phyloP scores from a whole-genome alignment of 1,140 invertebrate genomes.

The Macrocentrus cingulum region DNA sequence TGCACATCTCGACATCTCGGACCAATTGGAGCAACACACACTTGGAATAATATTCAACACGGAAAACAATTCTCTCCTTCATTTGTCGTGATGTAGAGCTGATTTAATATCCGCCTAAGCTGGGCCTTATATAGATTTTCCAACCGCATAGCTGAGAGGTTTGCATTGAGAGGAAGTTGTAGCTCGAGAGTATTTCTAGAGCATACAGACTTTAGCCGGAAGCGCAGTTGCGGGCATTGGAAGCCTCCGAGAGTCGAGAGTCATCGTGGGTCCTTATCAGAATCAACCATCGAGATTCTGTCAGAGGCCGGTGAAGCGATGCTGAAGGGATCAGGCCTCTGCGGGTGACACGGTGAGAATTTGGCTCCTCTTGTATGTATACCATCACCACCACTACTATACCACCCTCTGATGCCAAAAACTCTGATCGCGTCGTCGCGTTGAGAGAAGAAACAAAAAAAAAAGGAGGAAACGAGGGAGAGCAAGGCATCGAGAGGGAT shows the following conservation, averaged over 20 bases:
- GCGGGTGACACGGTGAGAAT: slow-evolving; percentile 19
- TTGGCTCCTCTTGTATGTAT: not conserved
- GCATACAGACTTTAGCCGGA: not conserved
- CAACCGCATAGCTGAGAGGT: too few relatives aligned
- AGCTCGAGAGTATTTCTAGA: not conserved
- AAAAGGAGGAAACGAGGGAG: slow-evolving; percentile 31
- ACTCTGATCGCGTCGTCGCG: slow-evolving; percentile 1
- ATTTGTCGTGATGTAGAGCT: too few relatives aligned
- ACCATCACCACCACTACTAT: too few relatives aligned
- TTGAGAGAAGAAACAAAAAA: slow-evolving; percentile 15
- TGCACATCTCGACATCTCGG: too few relatives aligned
- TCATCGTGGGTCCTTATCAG: slow-evolving; percentile 5
- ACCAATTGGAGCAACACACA: too few relatives aligned
- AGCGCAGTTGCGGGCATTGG: not conserved
- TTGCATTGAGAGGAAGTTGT: too few relatives aligned
- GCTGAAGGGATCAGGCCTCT: slow-evolving; percentile 9
- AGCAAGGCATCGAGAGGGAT: slow-evolving; percentile 32
- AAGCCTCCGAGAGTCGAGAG: not conserved
- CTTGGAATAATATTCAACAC: too few relatives aligned
- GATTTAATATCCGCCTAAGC: too few relatives aligned
- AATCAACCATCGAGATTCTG: slow-evolving; percentile 8
- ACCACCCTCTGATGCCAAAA: not conserved
- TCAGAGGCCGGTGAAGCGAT: not conserved
- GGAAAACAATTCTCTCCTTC: too few relatives aligned
- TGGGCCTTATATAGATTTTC: too few relatives aligned